Base-by-base conservation (phyloP, 2,888 invertebrate species). In the Adelphocoris suturalis region DNA sequence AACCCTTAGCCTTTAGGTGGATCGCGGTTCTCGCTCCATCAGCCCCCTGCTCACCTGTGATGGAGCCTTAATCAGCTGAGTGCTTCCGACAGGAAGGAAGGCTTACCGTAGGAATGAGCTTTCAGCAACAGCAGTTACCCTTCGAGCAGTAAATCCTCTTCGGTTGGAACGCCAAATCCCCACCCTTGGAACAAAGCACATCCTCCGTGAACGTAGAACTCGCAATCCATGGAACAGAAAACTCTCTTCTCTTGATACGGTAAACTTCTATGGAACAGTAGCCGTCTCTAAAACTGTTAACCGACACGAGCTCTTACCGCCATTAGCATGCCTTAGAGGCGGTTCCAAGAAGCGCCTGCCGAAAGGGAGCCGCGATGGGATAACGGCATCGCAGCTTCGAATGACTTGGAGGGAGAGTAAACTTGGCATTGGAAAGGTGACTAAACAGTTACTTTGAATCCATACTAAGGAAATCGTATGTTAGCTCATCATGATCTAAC, bases 41-140 rank as follows among this genome's bases (percentile, higher is more conserved):
- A 11, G 16, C 52, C 52, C 52, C 14, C 52, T 11, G 52, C 11
- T 52, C 52, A 27, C 12, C 23, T 23, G 68, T 19, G 68, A 68
- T 23, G 27, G 27, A 68, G 68, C 68, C 23, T 23, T 27, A 68
- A 68, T 68, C 68, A 19, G 68, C 68, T 68, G 68, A 68, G 68
- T 68, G 68, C 68, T 68, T 23, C 23, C 68, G 68, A 68, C 68
- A 23, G 68, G 68, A 68, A 11, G 68, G 13, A 68, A 23, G 13
- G 68, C 68, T 23, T 19, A 68, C 68, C 68, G 19, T 68, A 23
- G 68, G 11, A 68, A 68, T 68, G 23, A 23, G 23, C 23, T 23
- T 68, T 68, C 23, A 68, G 11, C 68, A n/a, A 23, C 23, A 19
- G 27, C 68, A 57, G 68, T 23, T 68, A 68, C 68, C 68, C 11